Evolutionary conservation across 2,797 vertebrate species (phyloP).

Genomic region (Myiotriccus ornatus): DNA sequence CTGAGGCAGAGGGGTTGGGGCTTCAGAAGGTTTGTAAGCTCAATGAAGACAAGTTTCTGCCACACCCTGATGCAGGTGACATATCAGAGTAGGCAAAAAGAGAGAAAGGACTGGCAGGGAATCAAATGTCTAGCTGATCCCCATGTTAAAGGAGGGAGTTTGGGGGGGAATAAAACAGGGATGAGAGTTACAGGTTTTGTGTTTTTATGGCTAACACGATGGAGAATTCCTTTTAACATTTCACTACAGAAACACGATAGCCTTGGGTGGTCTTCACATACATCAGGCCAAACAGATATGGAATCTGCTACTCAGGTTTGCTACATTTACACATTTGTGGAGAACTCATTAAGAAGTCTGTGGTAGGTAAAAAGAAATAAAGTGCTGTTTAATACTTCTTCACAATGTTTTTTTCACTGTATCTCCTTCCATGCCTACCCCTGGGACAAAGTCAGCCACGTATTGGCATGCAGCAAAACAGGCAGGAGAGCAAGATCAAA

Average conservation of each 20-base stretch:
- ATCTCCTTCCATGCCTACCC: neutral
- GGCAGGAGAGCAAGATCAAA: neutral
- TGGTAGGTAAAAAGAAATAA: neutral
- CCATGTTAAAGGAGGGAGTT: neutral
- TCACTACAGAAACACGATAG: neutral
- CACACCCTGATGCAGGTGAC: neutral
- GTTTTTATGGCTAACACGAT: rapidly evolving
- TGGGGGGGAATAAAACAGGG: neutral
- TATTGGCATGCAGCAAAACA: neutral
- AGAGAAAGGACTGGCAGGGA: neutral
- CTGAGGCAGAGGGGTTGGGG: neutral
- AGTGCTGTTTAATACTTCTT: neutral
- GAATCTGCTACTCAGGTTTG: neutral
- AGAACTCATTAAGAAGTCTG: neutral
- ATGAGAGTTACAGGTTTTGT: neutral
- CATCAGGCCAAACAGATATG: neutral
- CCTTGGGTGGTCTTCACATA: neutral
- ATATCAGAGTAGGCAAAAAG: neutral
- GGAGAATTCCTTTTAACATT: neutral
- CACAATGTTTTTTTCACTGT: neutral
- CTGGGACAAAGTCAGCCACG: neutral
- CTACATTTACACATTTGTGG: neutral
- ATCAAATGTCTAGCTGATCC: neutral
- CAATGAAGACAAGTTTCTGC: neutral
- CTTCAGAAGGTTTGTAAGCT: neutral